Evolutionary conservation across 2,797 vertebrate genomes (phyloP).

Genomic region (Hydrocynus forskahlii): DNA sequence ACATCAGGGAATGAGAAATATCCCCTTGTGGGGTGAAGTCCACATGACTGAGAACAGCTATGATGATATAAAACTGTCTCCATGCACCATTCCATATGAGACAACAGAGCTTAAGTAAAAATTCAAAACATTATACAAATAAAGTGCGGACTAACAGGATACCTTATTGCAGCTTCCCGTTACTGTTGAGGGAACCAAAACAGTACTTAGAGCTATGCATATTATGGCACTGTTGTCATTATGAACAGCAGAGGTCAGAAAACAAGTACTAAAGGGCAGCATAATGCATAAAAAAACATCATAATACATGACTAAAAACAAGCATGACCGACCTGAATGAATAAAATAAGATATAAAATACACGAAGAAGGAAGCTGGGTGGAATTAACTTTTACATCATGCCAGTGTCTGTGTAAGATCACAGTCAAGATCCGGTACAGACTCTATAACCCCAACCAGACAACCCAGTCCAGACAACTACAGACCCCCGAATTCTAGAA

Average conservation of each 20-base stretch:
- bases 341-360: too few relatives aligned
- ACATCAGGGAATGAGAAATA: not conserved
- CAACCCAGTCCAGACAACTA: too few relatives aligned
- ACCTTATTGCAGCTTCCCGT: not conserved
- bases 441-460: too few relatives aligned
- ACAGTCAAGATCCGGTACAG: too few relatives aligned
- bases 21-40: slow-evolving; percentile 1
- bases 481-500: too few relatives aligned
- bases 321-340: too few relatives aligned
- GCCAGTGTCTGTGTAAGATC: too few relatives aligned
- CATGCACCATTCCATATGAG: not conserved
- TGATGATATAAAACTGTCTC: not conserved
- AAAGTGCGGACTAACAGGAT: not conserved
- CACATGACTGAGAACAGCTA: slow-evolving; percentile 6
- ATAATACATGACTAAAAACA: too few relatives aligned
- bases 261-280: not conserved
- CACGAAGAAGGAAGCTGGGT: too few relatives aligned
- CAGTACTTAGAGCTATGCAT: not conserved
- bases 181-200: not conserved
- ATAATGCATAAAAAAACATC: not conserved
- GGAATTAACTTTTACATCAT: too few relatives aligned
- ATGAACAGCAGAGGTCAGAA: not conserved
- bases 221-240: not conserved
- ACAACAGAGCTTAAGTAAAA: not conserved
- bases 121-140: not conserved